A percentile compares a stretch with the other conserved stretches of the same genome.
Evolutionary conservation across 2,113 vertebrate species (phyloP).

Genomic region (Heliornis fulica): DNA sequence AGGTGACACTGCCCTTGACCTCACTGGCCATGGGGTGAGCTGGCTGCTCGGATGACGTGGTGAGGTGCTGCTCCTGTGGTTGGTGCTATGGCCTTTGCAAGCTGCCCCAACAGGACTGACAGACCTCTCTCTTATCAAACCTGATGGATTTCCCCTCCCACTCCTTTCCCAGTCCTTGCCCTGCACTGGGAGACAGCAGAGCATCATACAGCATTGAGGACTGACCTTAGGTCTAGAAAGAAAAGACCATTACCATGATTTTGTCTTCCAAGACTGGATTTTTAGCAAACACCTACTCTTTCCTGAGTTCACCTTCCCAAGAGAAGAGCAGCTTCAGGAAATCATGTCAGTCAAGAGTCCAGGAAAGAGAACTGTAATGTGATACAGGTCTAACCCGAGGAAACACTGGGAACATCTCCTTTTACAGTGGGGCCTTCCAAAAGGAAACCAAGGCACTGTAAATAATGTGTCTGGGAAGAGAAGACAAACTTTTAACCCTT

Average conservation of each 20-base stretch:
- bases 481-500: conserved; percentile 21
- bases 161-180: conserved; percentile 25
- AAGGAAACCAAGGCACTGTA: conserved; percentile 28
- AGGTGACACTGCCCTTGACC: not conserved
- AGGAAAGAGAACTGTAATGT: conserved; percentile 37
- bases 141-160: conserved; percentile 5
- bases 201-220: not conserved
- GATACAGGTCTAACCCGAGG: not conserved
- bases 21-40: not conserved
- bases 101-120: conserved; percentile 19
- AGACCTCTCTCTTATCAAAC: not conserved
- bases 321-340: conserved; percentile 40
- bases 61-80: not conserved
- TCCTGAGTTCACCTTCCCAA: not conserved
- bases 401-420: not conserved
- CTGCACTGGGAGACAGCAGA: not conserved
- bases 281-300: conserved; percentile 40
- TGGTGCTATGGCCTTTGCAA: not conserved
- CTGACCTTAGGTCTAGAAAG: not conserved
- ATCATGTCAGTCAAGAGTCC: not conserved
- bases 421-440: conserved; percentile 10
- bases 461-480: conserved; percentile 45
- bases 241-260: not conserved
- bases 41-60: rapidly evolving
- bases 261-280: conserved; percentile 15